Base-by-base conservation (phyloP, 2,113 vertebrate genomes). In the Lophura nycthemera region DNA sequence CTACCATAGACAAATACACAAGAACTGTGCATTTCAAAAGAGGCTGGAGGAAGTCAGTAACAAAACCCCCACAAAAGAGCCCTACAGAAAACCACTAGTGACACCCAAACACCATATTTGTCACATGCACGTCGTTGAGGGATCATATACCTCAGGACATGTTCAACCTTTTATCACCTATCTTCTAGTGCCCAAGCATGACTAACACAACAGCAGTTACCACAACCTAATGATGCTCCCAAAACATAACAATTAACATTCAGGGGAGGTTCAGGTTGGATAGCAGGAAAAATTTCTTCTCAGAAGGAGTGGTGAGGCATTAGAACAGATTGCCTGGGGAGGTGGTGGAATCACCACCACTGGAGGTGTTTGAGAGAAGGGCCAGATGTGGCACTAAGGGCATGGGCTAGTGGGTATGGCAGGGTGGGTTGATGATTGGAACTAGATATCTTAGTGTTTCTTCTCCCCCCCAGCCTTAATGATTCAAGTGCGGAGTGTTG, bases 171-270 rank as follows among this genome's bases (percentile, higher is more conserved):
- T 57, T 57, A 40, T 21, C 52, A 50, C 32, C 77, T 72, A 8
- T 45, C 40, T 71, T 21, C 63, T 22, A n/a, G 5, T 0, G 1
- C 7, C 32, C 64, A 40, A 21, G 10, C 1, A 14, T 7, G 5
- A 30, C 27, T 24, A 18, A 38, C 21, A 38, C 25, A 54, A 34
- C 65, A 34, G 45, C 63, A 75, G 45, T 10, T 22, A 78, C 18
- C 34, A 3, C 0, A 0, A 30, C 24, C 24, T 8, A 8, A 7
- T 1, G 13, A 60, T 3, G 7, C 3, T 3, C 52, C 69, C 54
- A 80, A 59, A 15, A 59, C 40, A 48, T 72, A 34, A 36, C 7
- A 54, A 29, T 16, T 15, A 54, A 54, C 52, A 30, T 17, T 54
- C 52, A 54, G 52, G 15, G 15, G 15, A 54, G 52, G 15, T 30